Evolutionary conservation across 2,888 invertebrate genomes (phyloP), one percentile per base, ranked within the genome.

Genomic region (Tetragonula carbonaria): DNA sequence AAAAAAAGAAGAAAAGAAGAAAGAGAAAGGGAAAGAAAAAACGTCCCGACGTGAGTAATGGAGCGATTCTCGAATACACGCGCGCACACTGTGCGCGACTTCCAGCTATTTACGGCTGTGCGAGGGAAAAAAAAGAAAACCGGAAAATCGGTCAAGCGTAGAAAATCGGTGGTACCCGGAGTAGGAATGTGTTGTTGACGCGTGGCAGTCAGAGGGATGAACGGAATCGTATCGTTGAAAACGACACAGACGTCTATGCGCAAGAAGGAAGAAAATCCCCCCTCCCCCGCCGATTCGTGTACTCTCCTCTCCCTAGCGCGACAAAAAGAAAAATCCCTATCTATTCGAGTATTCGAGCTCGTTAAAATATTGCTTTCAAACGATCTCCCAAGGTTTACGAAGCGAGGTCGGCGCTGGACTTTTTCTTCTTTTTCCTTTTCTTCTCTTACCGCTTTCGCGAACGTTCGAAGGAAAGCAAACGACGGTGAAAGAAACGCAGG

Each of bases 341-440:
- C 62, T 62, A 62, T 28, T 16, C 8, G 23, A 45, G 45, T 45
- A 2, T 62, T 16, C n/a, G 28, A 28, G 28, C 28, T 50, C n/a
- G n/a, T 23, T 4, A 62, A 57, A 82, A 81, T 83, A 83, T 83
- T 83, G 82, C 82, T 83, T 73, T 83, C 68, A 55, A 75, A 67
- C 38, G 57, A 33, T 57, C 50, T 77, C 53, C 33, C 3, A 45
- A 18, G n/a, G n/a, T 1, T 38, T 4, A 50, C 45, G 28, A 59
- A 76, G 5, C n/a, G 62, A 50, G 55, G 11, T 51, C 18, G n/a
- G 23, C 57, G 4, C 38, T 33, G n/a, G 59, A 23, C 38, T 45
- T 45, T 45, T 8, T 8, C 1, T 45, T 45, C 6, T 38, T 5
- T 38, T 38, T 2, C 28, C 28, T 28, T 33, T 3, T 2, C 33